A percentile compares a stretch with the other conserved stretches of the same genome.
These are phyloP conservation scores for Micronycteris hirsuta DNA, from an alignment of 2,113 vertebrate genomes.

Conservation along the genomic window DNA sequence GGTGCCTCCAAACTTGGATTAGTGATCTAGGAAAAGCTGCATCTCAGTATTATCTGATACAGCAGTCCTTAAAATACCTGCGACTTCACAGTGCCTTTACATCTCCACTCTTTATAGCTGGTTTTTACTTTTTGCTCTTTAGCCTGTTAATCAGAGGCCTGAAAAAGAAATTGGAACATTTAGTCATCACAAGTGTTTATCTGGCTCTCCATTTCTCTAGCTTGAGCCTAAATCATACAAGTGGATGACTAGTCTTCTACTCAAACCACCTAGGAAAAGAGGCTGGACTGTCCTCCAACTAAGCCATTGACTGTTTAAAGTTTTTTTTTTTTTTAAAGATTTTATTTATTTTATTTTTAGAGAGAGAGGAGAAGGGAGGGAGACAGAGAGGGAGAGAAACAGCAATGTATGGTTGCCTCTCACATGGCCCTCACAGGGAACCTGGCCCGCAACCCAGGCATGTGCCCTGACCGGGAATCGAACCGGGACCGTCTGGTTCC, in stretches of 20 bases:
- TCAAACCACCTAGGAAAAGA: not conserved
- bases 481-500: too few species aligned
- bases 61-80: not conserved
- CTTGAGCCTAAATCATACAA: conserved; percentile 14
- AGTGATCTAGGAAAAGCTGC: not conserved
- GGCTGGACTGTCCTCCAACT: not conserved
- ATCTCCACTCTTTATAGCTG: not conserved
- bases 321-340: too few species aligned
- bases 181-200: not conserved
- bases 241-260: not conserved
- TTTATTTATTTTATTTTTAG: too few species aligned
- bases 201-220: not conserved
- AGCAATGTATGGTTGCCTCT: too few species aligned
- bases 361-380: too few species aligned
- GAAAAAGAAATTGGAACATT: not conserved
- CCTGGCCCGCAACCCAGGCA: too few species aligned
- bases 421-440: too few species aligned
- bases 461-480: too few species aligned
- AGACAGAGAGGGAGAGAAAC: too few species aligned
- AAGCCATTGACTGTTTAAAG: not conserved
- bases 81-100: not conserved
- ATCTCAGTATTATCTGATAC: not conserved
- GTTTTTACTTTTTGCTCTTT: not conserved
- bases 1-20: not conserved
- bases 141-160: not conserved